Evolutionary conservation across 2,888 invertebrate species (phyloP), one percentile per base, ranked within the genome.

Genomic region (Ectemnius continuus): DNA sequence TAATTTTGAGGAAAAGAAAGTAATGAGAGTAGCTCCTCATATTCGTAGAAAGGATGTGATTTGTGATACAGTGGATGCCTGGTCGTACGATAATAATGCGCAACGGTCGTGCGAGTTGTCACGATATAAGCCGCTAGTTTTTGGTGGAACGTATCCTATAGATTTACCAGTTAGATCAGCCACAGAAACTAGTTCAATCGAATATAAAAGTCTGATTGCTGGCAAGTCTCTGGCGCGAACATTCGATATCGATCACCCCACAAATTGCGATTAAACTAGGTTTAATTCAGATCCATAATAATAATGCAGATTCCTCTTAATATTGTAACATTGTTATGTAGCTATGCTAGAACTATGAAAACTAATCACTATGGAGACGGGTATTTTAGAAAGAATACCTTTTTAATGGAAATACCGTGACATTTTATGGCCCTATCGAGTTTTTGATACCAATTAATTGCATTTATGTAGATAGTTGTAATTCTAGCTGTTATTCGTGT

Each of bases 81-180:
- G 94, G 94, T 89, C 87, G 48, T 78, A 78, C 6, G 85, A 82
- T 57, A 82, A 81, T 66, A 86, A 76, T 13, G 76, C 70, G 14
- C 68, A 76, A 56, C 74, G 57, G 59, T 73, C 73, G 47, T 68
- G 58, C 4, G 81, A 84, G 26, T 61, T 63, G 23, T 82, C 83
- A 23, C 77, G 83, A 18, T 94, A 92, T 87, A 94, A 94, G 87
- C 95, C 95, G 75, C 92, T 97, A 61, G 93, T 96, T 75, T 97
- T 96, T 90, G 96, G 96, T 84, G 97, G 97, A 66, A 97, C 97
- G 2, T 97, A 94, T 92, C 97, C 97, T 4, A 97, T 97, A 80
- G 97, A 97, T 89, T 93, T 93, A 86, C 96, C 96, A 2, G 83
- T 91, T 70, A 75, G 36, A 89, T 83, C 59, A 52, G 67, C 59